Conservation (phyloP, 2,113 vertebrate genomes). For the Otocyon megalotis region DNA sequence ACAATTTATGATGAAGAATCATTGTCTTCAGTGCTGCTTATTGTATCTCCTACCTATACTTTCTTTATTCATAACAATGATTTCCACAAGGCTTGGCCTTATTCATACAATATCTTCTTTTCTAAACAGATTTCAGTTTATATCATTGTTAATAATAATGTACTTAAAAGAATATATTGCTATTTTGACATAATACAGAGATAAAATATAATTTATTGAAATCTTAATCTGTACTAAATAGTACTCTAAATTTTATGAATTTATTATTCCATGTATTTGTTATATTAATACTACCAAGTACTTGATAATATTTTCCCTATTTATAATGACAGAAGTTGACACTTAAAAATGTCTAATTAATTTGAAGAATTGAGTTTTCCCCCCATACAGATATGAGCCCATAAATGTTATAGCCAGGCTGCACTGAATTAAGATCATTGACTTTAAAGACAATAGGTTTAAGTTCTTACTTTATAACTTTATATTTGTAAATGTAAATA, state of each 20-base stretch:
- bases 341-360: background rate
- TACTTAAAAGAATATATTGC: background rate
- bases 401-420: background rate
- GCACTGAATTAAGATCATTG: background rate
- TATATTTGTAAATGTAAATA: background rate
- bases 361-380: background rate
- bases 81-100: background rate
- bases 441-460: background rate
- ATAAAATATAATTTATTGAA: background rate
- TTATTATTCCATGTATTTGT: background rate
- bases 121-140: background rate
- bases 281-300: background rate
- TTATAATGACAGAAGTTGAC: background rate
- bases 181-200: background rate
- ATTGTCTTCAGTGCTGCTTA: background rate
- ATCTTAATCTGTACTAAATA: background rate
- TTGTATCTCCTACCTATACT: background rate
- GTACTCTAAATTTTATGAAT: background rate
- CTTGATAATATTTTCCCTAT: background rate
- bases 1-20: background rate
- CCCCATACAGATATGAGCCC: background rate
- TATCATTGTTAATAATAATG: background rate
- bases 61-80: background rate
- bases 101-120: background rate
- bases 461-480: background rate